Evolutionary conservation across 2,113 vertebrate species (phyloP).

Genomic region (Ranitomeya variabilis): DNA sequence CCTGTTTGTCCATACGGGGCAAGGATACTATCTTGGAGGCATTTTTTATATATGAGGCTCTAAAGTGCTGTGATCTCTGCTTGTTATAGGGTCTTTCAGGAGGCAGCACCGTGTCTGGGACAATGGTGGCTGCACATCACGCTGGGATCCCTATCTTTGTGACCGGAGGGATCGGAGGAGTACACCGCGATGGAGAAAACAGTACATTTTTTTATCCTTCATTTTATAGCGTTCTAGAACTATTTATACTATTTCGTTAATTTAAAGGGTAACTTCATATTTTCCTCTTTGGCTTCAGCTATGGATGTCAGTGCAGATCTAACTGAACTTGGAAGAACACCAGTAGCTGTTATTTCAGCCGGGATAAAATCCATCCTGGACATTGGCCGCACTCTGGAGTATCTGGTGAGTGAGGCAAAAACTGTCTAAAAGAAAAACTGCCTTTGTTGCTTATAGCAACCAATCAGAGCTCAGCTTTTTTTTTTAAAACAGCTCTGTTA

Average conservation of each 20-base stretch:
- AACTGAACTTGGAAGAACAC: slow-evolving; percentile 86
- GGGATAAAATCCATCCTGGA: slow-evolving; percentile 90
- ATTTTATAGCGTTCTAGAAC: neutral
- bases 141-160: slow-evolving; percentile 85
- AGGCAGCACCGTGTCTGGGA: slow-evolving; percentile 87
- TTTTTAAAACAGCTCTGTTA: too few relatives aligned
- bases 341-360: slow-evolving; percentile 84
- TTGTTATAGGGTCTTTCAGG: slow-evolving; percentile 79
- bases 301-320: slow-evolving; percentile 89
- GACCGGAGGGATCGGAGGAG: slow-evolving; percentile 87
- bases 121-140: slow-evolving; percentile 84
- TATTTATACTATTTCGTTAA: neutral
- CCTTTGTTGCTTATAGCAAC: neutral
- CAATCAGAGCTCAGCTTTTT: neutral
- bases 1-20: too few relatives aligned
- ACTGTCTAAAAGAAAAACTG: too few relatives aligned
- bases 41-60: neutral
- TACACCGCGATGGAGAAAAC: slow-evolving; percentile 83
- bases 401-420: slow-evolving; percentile 74
- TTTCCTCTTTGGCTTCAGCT: slow-evolving; percentile 68
- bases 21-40: too few relatives aligned
- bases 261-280: neutral
- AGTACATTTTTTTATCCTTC: slow-evolving; percentile 68
- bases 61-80: slow-evolving; percentile 44
- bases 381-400: slow-evolving; percentile 87